Conservation (phyloP, 2,888 invertebrate species). For the Mythimna impura region DNA sequence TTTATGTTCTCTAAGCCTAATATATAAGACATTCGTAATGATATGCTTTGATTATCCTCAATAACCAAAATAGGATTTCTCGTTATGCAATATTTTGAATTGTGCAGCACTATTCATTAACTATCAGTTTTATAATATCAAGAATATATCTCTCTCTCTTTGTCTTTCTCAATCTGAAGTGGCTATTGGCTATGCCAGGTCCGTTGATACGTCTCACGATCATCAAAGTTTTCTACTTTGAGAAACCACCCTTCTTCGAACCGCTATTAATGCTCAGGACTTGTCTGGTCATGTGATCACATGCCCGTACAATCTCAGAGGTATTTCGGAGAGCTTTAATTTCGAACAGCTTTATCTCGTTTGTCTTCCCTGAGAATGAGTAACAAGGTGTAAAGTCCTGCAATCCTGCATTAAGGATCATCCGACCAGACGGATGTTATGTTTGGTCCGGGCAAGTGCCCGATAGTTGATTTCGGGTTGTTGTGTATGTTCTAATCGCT, state of each 20-base stretch:
- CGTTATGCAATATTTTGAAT: neutral
- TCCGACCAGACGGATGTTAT: no score
- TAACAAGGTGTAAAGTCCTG: no score
- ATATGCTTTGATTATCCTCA: conserved; percentile 25
- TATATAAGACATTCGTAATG: conserved; percentile 1
- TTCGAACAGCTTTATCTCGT: neutral
- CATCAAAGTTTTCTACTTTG: neutral
- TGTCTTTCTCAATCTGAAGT: no score
- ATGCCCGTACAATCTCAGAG: neutral
- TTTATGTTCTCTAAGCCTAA: conserved; percentile 5
- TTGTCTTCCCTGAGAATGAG: no score
- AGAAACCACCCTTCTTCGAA: neutral
- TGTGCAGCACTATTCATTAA: neutral
- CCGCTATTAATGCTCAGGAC: neutral
- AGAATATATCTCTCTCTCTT: neutral
- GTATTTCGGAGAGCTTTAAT: neutral
- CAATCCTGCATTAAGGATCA: no score
- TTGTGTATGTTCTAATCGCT: no score
- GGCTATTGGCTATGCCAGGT: neutral
- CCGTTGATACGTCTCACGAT: neutral
- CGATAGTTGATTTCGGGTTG: no score
- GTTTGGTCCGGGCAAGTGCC: no score
- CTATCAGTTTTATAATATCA: neutral
- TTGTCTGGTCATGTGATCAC: neutral
- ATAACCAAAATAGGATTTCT: neutral